A percentile compares a stretch with the other conserved stretches of the same genome.
These are phyloP conservation scores for Brachionichthys hirsutus DNA, from an alignment of 2,113 vertebrate genomes.

Conservation along the genomic window DNA sequence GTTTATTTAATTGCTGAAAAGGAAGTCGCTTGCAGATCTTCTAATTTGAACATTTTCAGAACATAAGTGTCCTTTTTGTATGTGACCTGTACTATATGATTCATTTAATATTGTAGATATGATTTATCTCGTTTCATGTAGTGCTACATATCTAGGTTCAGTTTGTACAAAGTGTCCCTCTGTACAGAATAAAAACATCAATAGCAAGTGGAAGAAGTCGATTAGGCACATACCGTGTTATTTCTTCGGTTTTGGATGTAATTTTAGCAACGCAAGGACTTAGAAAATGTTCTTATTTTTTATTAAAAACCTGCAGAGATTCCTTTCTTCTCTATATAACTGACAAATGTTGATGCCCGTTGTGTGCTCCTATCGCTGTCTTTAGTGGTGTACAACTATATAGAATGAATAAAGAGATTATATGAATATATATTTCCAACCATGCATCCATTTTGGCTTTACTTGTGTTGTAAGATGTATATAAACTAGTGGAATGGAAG, in stretches of 20 bases:
- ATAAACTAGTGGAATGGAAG: too few relatives aligned
- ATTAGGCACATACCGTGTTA: conserved; percentile 68
- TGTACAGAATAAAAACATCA: conserved; percentile 90
- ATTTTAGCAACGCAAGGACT: conserved; percentile 44
- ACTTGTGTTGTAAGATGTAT: conserved; percentile 27
- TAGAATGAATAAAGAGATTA: conserved; percentile 78
- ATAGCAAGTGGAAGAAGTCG: conserved; percentile 72
- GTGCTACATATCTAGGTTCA: conserved; percentile 98
- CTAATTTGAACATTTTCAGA: conserved; percentile 80
- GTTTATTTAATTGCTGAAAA: conserved; percentile 82
- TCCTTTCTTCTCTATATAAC: conserved; percentile 59
- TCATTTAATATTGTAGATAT: conserved; percentile 99
- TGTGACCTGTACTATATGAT: conserved; percentile 91
- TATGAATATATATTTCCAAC: conserved; percentile 80
- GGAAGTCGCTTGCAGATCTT: conserved; percentile 74
- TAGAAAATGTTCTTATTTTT: conserved; percentile 67
- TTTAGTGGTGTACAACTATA: conserved; percentile 75
- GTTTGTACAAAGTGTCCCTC: conserved; percentile 99
- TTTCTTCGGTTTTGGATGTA: conserved; percentile 50
- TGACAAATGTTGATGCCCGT: conserved; percentile 65
- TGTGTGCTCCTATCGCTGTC: conserved; percentile 75
- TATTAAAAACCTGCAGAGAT: conserved; percentile 62
- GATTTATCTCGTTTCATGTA: conserved; percentile 97
- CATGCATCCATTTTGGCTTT: conserved; percentile 66
- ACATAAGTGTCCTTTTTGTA: conserved; percentile 94